Evolutionary conservation across 2,888 invertebrate genomes (phyloP).

Genomic region (Ellobium chinense): DNA sequence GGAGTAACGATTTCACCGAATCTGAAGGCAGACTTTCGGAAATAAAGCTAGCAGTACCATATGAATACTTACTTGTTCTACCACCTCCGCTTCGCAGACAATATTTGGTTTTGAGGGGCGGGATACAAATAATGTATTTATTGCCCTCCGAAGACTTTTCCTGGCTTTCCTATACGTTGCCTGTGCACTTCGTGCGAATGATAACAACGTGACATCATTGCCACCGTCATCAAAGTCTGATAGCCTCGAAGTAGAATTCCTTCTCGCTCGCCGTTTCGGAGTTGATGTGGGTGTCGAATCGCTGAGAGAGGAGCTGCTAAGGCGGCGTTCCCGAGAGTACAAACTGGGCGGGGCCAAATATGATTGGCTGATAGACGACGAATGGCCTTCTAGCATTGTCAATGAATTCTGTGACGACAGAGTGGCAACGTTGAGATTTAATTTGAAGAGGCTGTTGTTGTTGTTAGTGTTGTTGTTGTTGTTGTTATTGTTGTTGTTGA

Average conservation of each 20-base stretch:
- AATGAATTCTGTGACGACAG: conserved; percentile 1
- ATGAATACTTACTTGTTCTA: conserved; percentile 33
- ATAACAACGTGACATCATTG: conserved; percentile 23
- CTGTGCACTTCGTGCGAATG: background rate
- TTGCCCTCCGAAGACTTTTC: background rate
- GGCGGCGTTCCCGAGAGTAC: background rate
- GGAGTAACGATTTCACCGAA: too few relatives aligned
- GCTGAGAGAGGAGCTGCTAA: background rate
- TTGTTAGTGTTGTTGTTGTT: conserved; percentile 21
- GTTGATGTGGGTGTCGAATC: background rate
- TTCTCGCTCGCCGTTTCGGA: conserved; percentile 9
- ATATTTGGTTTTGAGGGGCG: conserved; percentile 11
- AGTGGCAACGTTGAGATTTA: background rate
- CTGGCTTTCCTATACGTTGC: background rate
- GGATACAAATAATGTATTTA: background rate
- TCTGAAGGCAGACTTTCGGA: too few relatives aligned
- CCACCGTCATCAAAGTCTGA: conserved; percentile 24
- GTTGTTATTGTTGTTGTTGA: background rate
- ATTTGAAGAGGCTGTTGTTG: background rate
- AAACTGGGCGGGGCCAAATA: conserved; percentile 18
- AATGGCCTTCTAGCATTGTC: background rate
- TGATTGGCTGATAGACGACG: background rate
- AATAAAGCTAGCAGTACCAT: too few relatives aligned
- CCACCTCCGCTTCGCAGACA: conserved; percentile 26
- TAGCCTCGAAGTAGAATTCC: conserved; percentile 25